Base-by-base conservation (phyloP, 2,797 vertebrate genomes). In the Pangasius larnaudii region DNA sequence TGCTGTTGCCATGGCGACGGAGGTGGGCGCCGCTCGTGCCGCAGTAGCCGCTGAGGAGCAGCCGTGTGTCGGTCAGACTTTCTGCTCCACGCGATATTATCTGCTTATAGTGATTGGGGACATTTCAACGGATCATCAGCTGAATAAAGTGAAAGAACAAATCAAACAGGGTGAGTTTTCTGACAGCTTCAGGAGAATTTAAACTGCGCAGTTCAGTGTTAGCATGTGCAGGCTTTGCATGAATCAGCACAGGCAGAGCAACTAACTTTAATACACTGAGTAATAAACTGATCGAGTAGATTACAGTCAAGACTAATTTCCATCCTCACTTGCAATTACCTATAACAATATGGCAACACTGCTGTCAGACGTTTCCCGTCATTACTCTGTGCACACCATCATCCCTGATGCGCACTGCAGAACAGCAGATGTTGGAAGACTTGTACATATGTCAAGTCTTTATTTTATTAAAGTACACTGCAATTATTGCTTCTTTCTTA, bases 101-200 rank as follows among this genome's bases (percentile, higher is more conserved):
- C 93, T 98, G 93, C 96, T 99, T n/a, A 96, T 97, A 46, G 97
- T 97, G 71, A 95, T 98, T 84, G 97, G 98, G 39, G 97, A 97
- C 83, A 93, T 98, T 88, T 94, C 94, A 58, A 95, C 94, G 30
- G 93, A 96, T 84, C 94, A 95, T 87, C 97, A 98, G 84, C 96
- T 98, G 30, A 93, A 94, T 88, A 93, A 95, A 53, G 95, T 96
- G 92, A 95, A 95, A 93, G 93, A 93, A 65, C 96, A 97, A 91
- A 97, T 98, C 89, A 94, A 96, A 92, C 96, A 94, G 88, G 97
- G 97, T 98, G 93, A 97, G 96, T 91, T 30, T 79, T 53, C 67
- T n/a, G 11, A 14, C 18, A 22, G 2, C 36, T 49, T 79, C 5
- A 16, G 22, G 14, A n/a, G 33, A 46, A 10, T 30, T 46, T 1